phyloP scores from a whole-genome alignment of 2,797 vertebrate genomes.

The Sebastes goodei region DNA sequence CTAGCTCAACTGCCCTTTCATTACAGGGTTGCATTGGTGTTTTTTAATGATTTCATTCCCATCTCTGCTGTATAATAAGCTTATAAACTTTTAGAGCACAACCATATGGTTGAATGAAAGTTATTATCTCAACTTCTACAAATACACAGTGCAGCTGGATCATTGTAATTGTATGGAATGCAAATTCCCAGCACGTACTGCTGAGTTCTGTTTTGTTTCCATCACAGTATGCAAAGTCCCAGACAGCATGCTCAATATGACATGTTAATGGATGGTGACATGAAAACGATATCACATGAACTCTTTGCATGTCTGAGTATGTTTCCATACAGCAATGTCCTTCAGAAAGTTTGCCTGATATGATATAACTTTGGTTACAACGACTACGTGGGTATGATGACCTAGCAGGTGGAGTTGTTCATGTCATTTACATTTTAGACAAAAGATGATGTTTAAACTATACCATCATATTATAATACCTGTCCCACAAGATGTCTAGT shows the following conservation, averaged over 20 bases:
- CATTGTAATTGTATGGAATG: not conserved
- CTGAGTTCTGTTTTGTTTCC: not conserved
- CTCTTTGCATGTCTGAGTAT: not conserved
- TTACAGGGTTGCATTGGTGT: no score
- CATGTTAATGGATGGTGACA: not conserved
- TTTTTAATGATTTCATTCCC: not conserved
- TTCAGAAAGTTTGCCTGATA: not conserved
- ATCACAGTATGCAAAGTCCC: conserved; percentile 2
- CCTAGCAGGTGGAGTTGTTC: not conserved
- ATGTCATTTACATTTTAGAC: not conserved
- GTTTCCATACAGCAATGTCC: not conserved
- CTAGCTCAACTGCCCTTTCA: not conserved
- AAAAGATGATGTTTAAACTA: no score
- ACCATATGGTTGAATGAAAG: not conserved
- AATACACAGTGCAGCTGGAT: not conserved
- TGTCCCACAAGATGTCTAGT: no score
- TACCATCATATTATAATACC: no score
- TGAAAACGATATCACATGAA: not conserved
- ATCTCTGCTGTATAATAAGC: not conserved
- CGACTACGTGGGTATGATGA: not conserved
- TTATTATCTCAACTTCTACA: not conserved
- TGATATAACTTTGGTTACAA: not conserved
- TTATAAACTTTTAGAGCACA: not conserved
- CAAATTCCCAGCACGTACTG: not conserved
- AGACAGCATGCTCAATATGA: not conserved